Conservation (phyloP, 1,140 invertebrate genomes). For the Drosophila lowei region DNA sequence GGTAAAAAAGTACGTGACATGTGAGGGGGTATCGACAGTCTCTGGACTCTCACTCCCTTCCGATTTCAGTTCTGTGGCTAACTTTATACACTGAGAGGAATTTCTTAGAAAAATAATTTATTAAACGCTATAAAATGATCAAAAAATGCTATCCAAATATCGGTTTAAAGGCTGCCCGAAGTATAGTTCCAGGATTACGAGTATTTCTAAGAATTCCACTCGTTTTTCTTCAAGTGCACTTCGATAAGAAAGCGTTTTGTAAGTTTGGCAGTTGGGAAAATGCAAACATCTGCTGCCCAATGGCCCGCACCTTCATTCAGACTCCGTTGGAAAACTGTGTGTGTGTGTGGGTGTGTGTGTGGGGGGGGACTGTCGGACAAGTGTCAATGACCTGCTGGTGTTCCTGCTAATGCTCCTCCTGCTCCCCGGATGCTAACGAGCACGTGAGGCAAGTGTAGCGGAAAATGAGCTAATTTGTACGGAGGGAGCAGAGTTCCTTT, state of each 20-base stretch:
- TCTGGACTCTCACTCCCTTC: neutral
- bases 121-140: too few species aligned
- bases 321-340: conserved; percentile 6
- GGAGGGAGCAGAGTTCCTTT: conserved; percentile 28
- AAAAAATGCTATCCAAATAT: too few species aligned
- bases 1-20: conserved; percentile 64
- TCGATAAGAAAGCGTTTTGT: conserved; percentile 22
- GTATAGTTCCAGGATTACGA: neutral
- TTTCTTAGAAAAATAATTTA: too few species aligned
- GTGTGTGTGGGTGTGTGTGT: too few species aligned
- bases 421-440: conserved; percentile 54
- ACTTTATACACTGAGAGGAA: conserved; percentile 30
- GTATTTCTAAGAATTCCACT: neutral
- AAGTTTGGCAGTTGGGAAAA: conserved; percentile 46
- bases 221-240: conserved; percentile 12
- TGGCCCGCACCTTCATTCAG: conserved; percentile 5
- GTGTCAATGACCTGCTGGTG: conserved; percentile 65
- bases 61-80: conserved; percentile 6
- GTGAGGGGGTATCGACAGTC: conserved; percentile 11
- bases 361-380: conserved; percentile 11
- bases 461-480: conserved; percentile 76
- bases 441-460: conserved; percentile 77
- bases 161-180: too few species aligned
- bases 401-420: conserved; percentile 5
- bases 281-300: conserved; percentile 71